These are phyloP conservation scores for Mya arenaria DNA, from an alignment of 1,140 invertebrate genomes.

Conservation along the genomic window DNA sequence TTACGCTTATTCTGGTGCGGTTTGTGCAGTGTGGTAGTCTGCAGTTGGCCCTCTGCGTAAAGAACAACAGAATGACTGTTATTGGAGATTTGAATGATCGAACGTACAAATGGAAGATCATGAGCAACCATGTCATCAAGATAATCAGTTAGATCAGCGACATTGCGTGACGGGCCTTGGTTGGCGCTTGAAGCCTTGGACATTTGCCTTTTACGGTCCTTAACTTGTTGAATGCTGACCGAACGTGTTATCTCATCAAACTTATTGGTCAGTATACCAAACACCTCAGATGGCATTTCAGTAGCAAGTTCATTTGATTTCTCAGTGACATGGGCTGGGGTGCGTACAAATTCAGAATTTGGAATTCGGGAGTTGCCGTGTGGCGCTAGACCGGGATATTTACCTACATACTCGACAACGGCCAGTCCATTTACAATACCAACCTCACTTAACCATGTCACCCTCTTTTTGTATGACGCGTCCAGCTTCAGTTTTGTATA, in stretches of 20 bases:
- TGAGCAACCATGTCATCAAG: conserved; percentile 4
- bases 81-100: background rate
- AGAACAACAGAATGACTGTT: background rate
- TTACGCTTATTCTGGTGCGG: too few relatives aligned
- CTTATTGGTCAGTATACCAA: background rate
- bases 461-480: conserved; percentile 41
- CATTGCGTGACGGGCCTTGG: background rate
- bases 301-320: background rate
- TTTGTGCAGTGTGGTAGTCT: too few relatives aligned
- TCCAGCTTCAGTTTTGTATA: conserved; percentile 37
- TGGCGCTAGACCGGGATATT: conserved; percentile 29
- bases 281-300: background rate
- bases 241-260: background rate
- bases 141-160: background rate
- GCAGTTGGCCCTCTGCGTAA: background rate
- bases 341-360: background rate
- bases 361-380: conserved; percentile 8
- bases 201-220: background rate
- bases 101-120: conserved; percentile 4
- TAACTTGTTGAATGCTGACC: background rate
- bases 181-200: background rate
- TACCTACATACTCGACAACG: conserved; percentile 54
- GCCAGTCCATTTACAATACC: background rate
- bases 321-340: background rate
- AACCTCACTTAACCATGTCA: conserved; percentile 36